Base-by-base conservation (phyloP, 1,140 invertebrate species). In the Drosophila malerkotliana region DNA sequence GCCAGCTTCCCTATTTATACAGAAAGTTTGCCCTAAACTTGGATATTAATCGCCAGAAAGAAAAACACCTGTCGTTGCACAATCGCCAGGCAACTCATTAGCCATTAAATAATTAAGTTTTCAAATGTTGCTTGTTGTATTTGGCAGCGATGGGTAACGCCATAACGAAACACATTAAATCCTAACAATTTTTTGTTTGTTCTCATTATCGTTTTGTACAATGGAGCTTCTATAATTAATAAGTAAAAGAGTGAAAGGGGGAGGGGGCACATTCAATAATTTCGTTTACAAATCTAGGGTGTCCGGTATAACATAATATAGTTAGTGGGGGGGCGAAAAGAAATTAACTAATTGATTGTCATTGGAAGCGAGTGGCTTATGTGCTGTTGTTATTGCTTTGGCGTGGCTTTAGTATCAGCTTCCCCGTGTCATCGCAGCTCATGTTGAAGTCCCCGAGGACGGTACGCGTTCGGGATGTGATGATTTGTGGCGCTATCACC, bases 381-480 rank as follows among this genome's bases (percentile, higher is more conserved):
- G 83, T 66, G 52, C 66, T 81, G 72, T 88, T 91, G 74, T 92
- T 93, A 26, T 95, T 85, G 24, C 73, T 93, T 12, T 96, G 96
- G 52, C 96, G 92, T 4, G 97, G 97, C 91, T 97, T 97, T 1
- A 98, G 92, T 73, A 98, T 98, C 12, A 98, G 92, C 92, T 98
- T 97, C 68, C 98, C 97, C 57, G 97, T 98, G 90, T 99, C 98
- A 92, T 99, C 98, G 93, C 98, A 99, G 48, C 97, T 98, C 97
- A 99, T 98, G 92, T 98, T 99, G 91, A 99, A 99, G 92, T 99
- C 98, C 34, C 95, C 95, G 26, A 99, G 94, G 0, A 99, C 98
- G 41, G 94, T 95, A 45, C 98, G 93, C 26, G 97, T 97, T 69
- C 98, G 93, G 1, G 97, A 95, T 3, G 98, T 98, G 75, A 99